Conservation (phyloP, 2,113 vertebrate species). For the Heterotilapia buettikoferi region DNA sequence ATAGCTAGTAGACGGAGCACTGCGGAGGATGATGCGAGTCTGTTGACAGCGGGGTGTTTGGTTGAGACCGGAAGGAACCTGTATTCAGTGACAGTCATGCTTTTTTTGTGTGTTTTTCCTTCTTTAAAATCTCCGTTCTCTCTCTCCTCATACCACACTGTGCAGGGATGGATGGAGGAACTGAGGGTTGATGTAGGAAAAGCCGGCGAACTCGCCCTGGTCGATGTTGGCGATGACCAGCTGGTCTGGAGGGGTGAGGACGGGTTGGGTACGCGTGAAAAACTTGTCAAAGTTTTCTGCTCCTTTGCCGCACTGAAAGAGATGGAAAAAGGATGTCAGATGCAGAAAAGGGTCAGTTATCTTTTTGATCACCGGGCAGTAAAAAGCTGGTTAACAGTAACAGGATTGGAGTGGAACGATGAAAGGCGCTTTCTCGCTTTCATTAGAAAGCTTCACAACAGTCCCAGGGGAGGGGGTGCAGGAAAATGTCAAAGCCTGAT, state of each 20-base stretch:
- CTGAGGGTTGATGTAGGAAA: constrained; percentile 92
- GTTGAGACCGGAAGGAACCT: constrained; percentile 29
- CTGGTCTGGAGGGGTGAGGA: constrained; percentile 93
- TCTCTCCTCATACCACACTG: constrained; percentile 80
- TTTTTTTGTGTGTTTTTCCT: neutral
- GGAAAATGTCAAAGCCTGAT: neutral
- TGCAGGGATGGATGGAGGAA: constrained; percentile 83
- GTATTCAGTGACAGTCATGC: constrained; percentile 12
- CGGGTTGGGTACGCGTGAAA: constrained; percentile 92
- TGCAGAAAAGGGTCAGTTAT: neutral
- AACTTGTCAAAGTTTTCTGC: constrained; percentile 99
- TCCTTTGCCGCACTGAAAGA: constrained; percentile 88
- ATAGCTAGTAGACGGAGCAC: constrained; percentile 25
- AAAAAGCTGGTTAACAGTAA: neutral
- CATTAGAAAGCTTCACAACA: constrained; percentile 1
- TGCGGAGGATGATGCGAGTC: constrained; percentile 15
- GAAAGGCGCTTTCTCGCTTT: constrained; percentile 1
- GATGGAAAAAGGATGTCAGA: neutral
- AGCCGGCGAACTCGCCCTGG: constrained; percentile 95
- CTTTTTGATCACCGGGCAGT: neutral
- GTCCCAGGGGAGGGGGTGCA: constrained; percentile 9
- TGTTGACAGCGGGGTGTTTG: neutral
- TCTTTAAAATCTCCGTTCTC: neutral
- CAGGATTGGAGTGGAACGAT: neutral
- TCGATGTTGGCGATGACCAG: constrained; percentile 98